Evolutionary conservation across 2,113 vertebrate genomes (phyloP).

Genomic region (Mustela lutreola): DNA sequence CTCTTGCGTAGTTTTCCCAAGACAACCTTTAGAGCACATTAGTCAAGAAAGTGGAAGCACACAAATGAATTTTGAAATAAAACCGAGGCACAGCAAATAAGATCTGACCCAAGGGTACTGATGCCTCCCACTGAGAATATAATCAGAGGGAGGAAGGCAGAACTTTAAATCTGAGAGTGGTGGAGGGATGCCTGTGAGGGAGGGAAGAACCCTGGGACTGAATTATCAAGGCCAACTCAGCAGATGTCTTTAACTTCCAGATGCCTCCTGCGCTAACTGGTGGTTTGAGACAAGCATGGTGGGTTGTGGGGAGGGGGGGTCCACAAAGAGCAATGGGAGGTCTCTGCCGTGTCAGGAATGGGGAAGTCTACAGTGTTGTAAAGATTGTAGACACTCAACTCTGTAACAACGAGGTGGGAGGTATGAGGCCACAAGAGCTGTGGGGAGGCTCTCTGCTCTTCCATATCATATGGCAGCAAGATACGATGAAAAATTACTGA

Average conservation of each 20-base stretch:
- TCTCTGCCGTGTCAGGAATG: not conserved
- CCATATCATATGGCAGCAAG: not conserved
- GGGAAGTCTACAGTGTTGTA: not conserved
- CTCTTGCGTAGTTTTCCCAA: not conserved
- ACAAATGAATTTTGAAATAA: conserved; percentile 10
- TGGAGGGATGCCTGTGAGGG: not conserved
- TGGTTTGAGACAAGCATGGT: not conserved
- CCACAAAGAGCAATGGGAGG: not conserved
- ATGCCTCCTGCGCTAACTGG: not conserved
- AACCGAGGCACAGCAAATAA: not conserved
- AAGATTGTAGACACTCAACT: not conserved
- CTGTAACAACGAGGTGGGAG: not conserved
- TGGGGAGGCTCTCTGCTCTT: not conserved
- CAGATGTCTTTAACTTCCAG: not conserved
- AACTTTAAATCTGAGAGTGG: not conserved
- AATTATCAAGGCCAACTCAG: not conserved
- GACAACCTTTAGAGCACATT: not conserved
- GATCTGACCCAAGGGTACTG: not conserved
- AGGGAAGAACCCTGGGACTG: not conserved
- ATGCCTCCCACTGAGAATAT: not conserved
- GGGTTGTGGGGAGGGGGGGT: too few relatives aligned
- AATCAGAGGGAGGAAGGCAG: not conserved
- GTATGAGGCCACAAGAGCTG: not conserved
- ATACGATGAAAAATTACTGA: not conserved
- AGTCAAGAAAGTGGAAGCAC: not conserved